Percentiles rank a stretch among this genome's conserved stretches.
These are phyloP conservation scores for Mactra quadrangularis DNA, from an alignment of 1,140 invertebrate species.

Conservation along the genomic window DNA sequence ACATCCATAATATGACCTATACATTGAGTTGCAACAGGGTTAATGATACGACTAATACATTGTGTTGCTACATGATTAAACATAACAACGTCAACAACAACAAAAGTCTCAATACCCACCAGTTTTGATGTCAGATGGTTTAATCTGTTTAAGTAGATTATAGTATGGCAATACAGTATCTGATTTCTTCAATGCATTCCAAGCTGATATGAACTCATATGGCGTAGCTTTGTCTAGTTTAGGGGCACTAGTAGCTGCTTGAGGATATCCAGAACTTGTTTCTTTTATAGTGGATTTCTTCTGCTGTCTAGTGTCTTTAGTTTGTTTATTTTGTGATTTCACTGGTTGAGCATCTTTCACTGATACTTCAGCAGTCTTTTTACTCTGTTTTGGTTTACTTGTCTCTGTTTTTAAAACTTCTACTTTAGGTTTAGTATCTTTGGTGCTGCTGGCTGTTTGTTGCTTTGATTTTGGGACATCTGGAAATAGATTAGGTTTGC, in stretches of 20 bases:
- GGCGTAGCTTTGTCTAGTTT: conserved; percentile 79
- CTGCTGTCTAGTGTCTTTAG: conserved; percentile 22
- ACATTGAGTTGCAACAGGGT: no score
- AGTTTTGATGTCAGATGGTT: conserved; percentile 76
- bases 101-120: no score
- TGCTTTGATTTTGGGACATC: not conserved
- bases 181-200: conserved; percentile 78
- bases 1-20: no score
- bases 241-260: conserved; percentile 66
- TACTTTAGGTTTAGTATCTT: conserved; percentile 35
- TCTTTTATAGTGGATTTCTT: conserved; percentile 60
- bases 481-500: no score
- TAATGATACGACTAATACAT: no score
- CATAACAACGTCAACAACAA: no score
- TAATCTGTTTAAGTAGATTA: conserved; percentile 77
- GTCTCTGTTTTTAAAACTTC: conserved; percentile 18
- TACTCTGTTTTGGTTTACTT: conserved; percentile 16
- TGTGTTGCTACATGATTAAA: no score
- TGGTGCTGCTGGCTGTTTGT: not conserved
- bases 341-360: conserved; percentile 25
- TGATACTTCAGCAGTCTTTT: conserved; percentile 2
- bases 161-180: conserved; percentile 76
- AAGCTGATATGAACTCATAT: conserved; percentile 81
- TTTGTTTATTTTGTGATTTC: conserved; percentile 17
- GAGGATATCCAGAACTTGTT: conserved; percentile 67